These are phyloP conservation scores for Pachypeltis micranthus DNA, from an alignment of 1,140 invertebrate species.

Conservation along the genomic window DNA sequence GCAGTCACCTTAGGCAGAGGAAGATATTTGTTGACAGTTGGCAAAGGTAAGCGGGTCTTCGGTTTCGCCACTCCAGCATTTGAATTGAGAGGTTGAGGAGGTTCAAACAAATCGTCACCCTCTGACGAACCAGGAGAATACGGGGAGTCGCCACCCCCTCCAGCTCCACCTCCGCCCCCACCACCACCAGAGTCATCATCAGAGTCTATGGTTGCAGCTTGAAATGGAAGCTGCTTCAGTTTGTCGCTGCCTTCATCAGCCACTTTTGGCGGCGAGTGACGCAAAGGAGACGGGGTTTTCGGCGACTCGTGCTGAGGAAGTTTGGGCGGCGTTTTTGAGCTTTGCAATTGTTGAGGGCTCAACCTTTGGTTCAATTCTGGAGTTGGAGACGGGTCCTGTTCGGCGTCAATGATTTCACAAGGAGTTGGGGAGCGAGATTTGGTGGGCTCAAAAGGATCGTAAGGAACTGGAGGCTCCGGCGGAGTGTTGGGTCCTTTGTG, in stretches of 20 bases:
- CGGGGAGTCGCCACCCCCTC: slow-evolving; percentile 47
- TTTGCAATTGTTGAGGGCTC: background rate
- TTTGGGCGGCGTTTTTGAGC: background rate
- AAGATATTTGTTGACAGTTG: slow-evolving; percentile 8
- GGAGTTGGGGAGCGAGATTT: slow-evolving; percentile 54
- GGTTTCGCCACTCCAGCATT: slow-evolving; percentile 26
- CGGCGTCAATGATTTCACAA: slow-evolving; percentile 23
- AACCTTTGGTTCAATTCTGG: slow-evolving; percentile 4
- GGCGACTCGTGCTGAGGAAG: slow-evolving; percentile 13
- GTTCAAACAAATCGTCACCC: slow-evolving; percentile 75
- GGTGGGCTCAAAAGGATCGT: slow-evolving; percentile 79
- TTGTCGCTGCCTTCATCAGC: slow-evolving; percentile 8
- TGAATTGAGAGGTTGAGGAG: slow-evolving; percentile 40
- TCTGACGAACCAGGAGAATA: slow-evolving; percentile 73
- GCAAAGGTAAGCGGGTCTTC: slow-evolving; percentile 35
- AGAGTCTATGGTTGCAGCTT: slow-evolving; percentile 9
- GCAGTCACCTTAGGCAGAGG: too few species aligned
- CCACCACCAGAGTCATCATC: slow-evolving; percentile 23
- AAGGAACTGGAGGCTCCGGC: slow-evolving; percentile 51
- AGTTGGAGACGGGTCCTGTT: background rate
- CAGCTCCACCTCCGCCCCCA: slow-evolving; percentile 22
- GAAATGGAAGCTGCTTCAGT: slow-evolving; percentile 11
- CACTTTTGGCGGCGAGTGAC: slow-evolving; percentile 7
- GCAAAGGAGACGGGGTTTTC: slow-evolving; percentile 12
- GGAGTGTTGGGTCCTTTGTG: slow-evolving; percentile 49